These are phyloP conservation scores for Mylabris sibirica DNA, from an alignment of 2,888 invertebrate genomes.

Conservation along the genomic window DNA sequence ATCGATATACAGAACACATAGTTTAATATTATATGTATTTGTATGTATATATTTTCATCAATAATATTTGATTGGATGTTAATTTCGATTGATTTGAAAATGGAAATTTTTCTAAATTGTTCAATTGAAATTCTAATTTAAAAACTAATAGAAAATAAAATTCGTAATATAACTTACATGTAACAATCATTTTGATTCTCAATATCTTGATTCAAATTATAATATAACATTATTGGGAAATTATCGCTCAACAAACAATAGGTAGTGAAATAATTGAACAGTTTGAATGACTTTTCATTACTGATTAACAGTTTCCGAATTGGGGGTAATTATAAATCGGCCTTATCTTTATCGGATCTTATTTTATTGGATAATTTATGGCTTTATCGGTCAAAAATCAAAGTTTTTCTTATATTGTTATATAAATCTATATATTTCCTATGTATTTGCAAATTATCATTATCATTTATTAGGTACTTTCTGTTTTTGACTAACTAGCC, in stretches of 20 bases:
- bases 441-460: not conserved
- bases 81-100: not conserved
- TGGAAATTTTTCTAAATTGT: not conserved
- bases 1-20: conserved; percentile 1
- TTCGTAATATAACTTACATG: not conserved
- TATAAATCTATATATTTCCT: not conserved
- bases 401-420: not conserved
- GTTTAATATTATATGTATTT: conserved; percentile 1
- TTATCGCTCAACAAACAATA: not conserved
- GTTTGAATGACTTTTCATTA: not conserved
- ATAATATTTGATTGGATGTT: conserved; percentile 2
- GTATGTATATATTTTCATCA: not conserved
- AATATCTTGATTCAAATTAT: not conserved
- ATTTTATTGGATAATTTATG: not conserved
- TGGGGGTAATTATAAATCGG: not conserved
- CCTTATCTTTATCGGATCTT: not conserved
- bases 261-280: not conserved
- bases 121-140: not conserved
- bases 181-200: not conserved
- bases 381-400: not conserved
- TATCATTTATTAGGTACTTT: not conserved
- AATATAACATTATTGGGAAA: not conserved
- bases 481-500: not conserved
- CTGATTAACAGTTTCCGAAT: not conserved
- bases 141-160: not conserved